Evolutionary conservation across 1,140 invertebrate species (phyloP).

Genomic region (Drosophila lacteicornis): DNA sequence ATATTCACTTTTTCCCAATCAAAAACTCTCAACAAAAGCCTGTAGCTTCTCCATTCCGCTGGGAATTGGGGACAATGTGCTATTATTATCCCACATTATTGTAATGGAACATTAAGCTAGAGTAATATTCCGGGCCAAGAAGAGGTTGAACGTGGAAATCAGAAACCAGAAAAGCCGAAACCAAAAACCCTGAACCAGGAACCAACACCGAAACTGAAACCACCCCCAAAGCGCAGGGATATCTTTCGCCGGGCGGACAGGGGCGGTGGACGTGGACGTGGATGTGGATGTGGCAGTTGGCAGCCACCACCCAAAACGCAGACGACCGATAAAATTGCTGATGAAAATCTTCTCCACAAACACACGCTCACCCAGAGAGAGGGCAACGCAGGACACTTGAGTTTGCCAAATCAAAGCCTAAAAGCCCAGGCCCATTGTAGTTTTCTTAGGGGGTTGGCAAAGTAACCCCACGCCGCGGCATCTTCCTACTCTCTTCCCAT

Average conservation of each 20-base stretch:
- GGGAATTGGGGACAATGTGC: background rate
- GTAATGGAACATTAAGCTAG: constrained; percentile 18
- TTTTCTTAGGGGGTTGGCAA: constrained; percentile 42
- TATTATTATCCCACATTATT: constrained; percentile 9
- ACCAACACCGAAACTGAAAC: constrained; percentile 58
- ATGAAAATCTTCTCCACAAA: constrained; percentile 75
- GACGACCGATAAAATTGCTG: constrained; percentile 75
- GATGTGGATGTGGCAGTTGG: constrained; percentile 23
- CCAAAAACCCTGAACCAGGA: constrained; percentile 16
- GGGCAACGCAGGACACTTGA: constrained; percentile 62
- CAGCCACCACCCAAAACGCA: constrained; percentile 77
- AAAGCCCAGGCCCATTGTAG: constrained; percentile 59
- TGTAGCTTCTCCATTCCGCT: background rate
- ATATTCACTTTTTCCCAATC: too few species aligned
- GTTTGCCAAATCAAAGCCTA: constrained; percentile 72
- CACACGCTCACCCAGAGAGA: constrained; percentile 32
- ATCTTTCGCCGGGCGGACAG: constrained; percentile 36
- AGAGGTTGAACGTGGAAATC: constrained; percentile 55
- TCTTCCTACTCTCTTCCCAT: background rate
- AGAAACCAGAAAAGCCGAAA: constrained; percentile 18
- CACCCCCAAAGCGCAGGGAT: constrained; percentile 67
- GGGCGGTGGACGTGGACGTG: background rate
- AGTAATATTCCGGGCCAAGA: background rate
- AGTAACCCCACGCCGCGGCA: constrained; percentile 7
- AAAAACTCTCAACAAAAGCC: background rate